A percentile compares a stretch with the other conserved stretches of the same genome.
phyloP scores from a whole-genome alignment of 2,797 vertebrate species.

The Melopsittacus undulatus region DNA sequence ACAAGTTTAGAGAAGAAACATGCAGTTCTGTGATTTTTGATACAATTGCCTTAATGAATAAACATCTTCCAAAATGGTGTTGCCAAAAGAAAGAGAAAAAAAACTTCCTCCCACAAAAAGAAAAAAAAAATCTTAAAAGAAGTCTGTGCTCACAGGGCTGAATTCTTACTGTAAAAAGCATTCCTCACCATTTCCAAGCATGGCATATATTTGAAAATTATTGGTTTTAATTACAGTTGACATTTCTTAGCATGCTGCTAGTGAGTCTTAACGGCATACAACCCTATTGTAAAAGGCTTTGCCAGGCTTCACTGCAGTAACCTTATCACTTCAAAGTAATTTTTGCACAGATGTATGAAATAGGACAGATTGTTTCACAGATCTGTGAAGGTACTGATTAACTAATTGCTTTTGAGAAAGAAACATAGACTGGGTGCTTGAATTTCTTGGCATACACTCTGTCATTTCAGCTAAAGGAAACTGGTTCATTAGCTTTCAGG shows the following conservation, averaged over 20 bases:
- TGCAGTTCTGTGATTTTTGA: not conserved
- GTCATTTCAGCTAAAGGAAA: constrained; percentile 28
- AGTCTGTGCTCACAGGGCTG: not conserved
- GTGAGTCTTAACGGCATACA: not conserved
- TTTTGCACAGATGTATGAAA: not conserved
- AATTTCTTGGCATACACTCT: constrained; percentile 29
- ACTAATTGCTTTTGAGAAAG: constrained; percentile 39
- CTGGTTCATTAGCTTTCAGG: not conserved
- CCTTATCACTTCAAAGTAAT: constrained; percentile 14
- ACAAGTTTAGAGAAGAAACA: not conserved
- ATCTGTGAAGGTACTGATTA: constrained; percentile 22
- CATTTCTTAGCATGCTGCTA: constrained; percentile 27
- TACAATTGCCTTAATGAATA: constrained; percentile 10
- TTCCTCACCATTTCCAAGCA: not conserved
- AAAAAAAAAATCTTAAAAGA: not conserved
- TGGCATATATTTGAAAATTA: not conserved
- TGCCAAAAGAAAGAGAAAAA: not conserved
- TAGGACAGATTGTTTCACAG: constrained; percentile 26
- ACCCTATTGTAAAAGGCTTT: not conserved
- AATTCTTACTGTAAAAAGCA: not conserved
- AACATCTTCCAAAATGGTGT: not conserved
- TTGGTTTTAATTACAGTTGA: constrained; percentile 12
- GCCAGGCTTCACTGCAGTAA: constrained; percentile 11
- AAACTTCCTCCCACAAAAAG: not conserved
- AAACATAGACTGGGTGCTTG: not conserved